These are phyloP conservation scores for Takifugu ocellatus DNA, from an alignment of 2,797 vertebrate species.

Conservation along the genomic window DNA sequence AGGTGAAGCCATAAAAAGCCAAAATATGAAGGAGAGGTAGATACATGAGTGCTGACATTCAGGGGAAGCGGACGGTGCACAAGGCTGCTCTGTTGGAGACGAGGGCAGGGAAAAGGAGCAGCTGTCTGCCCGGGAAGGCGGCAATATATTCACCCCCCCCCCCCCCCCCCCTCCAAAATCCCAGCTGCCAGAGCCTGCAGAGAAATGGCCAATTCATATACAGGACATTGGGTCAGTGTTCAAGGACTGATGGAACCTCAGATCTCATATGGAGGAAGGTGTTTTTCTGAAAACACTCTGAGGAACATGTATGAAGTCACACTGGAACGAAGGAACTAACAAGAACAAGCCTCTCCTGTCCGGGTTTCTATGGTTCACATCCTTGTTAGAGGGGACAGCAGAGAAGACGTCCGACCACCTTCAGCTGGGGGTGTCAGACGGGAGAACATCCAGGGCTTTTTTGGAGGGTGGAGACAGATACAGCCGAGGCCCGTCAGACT, in stretches of 20 bases:
- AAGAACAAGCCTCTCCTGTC: no score
- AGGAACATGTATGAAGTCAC: not conserved
- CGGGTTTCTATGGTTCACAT: no score
- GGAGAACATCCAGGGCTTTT: no score
- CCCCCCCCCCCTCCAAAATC: no score
- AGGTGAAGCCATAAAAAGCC: not conserved
- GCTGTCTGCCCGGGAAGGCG: slow-evolving; percentile 54
- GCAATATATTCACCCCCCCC: slow-evolving; percentile 17
- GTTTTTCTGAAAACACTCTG: slow-evolving; percentile 15
- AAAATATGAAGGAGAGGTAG: slow-evolving; percentile 27
- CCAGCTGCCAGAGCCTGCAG: slow-evolving; percentile 60
- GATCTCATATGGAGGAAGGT: slow-evolving; percentile 35
- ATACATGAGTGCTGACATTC: slow-evolving; percentile 51
- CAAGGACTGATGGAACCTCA: slow-evolving; percentile 40
- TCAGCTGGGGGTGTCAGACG: no score
- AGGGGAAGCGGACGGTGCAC: slow-evolving; percentile 43
- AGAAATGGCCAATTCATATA: slow-evolving; percentile 62
- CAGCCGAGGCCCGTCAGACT: no score
- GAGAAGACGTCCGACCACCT: no score
- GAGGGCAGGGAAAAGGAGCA: slow-evolving; percentile 51
- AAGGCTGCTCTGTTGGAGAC: slow-evolving; percentile 60
- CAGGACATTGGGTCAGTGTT: slow-evolving; percentile 69
- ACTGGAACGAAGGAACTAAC: no score
- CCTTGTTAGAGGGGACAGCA: no score
- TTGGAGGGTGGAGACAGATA: no score